Percentiles rank a stretch among this genome's conserved stretches.
Conservation (phyloP, 1,140 invertebrate species). For the Cydia pomonella region DNA sequence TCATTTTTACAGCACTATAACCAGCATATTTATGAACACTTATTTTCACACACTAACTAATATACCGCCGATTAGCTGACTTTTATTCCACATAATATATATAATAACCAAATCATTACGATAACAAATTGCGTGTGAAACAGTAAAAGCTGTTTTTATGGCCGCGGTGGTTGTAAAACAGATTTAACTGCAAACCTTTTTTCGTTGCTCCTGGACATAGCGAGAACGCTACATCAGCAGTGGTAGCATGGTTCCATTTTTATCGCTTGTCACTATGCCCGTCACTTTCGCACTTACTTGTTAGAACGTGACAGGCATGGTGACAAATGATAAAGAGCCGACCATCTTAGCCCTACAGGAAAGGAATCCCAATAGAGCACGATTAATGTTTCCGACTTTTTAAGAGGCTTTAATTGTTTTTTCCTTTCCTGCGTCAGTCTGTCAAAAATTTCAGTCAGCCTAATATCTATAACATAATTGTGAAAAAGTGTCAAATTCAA, state of each 20-base stretch:
- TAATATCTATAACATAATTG: too few relatives aligned
- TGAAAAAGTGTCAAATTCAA: too few relatives aligned
- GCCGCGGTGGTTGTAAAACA: constrained; percentile 2
- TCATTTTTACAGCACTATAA: constrained; percentile 2
- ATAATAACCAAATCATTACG: constrained; percentile 30
- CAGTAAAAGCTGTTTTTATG: constrained; percentile 6
- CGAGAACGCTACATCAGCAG: neutral
- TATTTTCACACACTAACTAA: constrained; percentile 5
- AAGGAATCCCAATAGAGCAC: neutral
- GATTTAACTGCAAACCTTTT: constrained; percentile 22
- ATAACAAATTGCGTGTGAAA: constrained; percentile 27
- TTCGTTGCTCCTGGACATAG: neutral
- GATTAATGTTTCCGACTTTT: neutral
- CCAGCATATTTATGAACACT: constrained; percentile 4
- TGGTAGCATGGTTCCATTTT: too few relatives aligned
- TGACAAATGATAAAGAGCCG: too few relatives aligned
- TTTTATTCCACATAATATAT: constrained; percentile 4
- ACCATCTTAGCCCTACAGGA: too few relatives aligned
- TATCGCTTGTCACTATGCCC: too few relatives aligned
- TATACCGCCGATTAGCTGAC: constrained; percentile 3
- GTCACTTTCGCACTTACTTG: too few relatives aligned
- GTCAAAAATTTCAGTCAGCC: too few relatives aligned
- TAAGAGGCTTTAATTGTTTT: neutral
- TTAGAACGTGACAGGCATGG: too few relatives aligned
- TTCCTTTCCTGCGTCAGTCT: too few relatives aligned